Evolutionary conservation across 2,113 vertebrate species (phyloP), one percentile per base, ranked within the genome.

Genomic region (Chlorodrepanis virens): DNA sequence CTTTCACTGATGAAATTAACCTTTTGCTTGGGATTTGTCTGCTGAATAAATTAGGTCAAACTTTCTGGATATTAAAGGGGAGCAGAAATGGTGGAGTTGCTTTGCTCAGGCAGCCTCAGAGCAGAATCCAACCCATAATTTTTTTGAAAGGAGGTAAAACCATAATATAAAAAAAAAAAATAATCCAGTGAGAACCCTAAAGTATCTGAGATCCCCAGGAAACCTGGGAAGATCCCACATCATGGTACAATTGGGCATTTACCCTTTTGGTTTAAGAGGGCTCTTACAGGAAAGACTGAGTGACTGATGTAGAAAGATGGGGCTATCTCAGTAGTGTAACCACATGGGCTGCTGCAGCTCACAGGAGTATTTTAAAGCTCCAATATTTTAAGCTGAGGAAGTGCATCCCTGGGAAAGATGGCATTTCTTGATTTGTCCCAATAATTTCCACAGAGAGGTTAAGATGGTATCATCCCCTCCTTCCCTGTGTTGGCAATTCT

Each of bases 391-490:
- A 49, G 29, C 21, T 68, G 39, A 82, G 74, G 18, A 67, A 87
- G 10, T 56, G 35, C 11, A 42, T 42, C 42, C 53, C 21, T 72
- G 44, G 45, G 28, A 50, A 89, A 64, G 29, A 27, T 24, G 40
- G 15, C 14, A 12, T 12, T 13, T 33, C 35, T n/a, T 11, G 33
- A 44, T 85, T 87, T 64, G n/a, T 81, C 31, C 54, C 79, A 82
- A 0, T 28, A 15, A 59, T 52, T 82, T 75, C 31, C 33, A 28
- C 14, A 53, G 53, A 19, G 16, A 16, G 7, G 11, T 49, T 50
- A n/a, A 20, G 59, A 21, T 18, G 56, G 16, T 45, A 5, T 39
- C 42, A 78, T 19, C 10, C 39, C 25, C 10, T 0, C 2, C 27
- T 89, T 56, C 42, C 33, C 44, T 35, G 17, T 45, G 31, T 27